phyloP scores from a whole-genome alignment of 2,797 vertebrate genomes.

The Chaenodraco wilsoni region DNA sequence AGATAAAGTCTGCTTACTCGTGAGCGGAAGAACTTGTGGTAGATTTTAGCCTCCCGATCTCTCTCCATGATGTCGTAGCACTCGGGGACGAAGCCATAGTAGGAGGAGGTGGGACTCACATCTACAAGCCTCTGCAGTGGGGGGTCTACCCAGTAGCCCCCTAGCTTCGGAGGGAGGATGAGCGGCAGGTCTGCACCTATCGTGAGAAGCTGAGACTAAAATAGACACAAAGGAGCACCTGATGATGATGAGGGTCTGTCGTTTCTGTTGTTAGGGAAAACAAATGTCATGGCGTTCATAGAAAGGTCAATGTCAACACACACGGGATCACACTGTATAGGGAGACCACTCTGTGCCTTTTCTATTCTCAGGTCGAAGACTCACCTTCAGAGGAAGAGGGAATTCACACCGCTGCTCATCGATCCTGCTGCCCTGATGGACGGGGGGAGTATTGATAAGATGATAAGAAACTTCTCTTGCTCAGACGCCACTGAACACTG shows the following conservation, averaged over 20 bases:
- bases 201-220: conserved; percentile 81
- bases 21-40: conserved; percentile 80
- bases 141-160: conserved; percentile 86
- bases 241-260: conserved; percentile 24
- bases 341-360: background rate
- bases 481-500: conserved; percentile 31
- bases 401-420: conserved; percentile 87
- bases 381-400: conserved; percentile 83
- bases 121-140: conserved; percentile 75
- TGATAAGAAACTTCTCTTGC: conserved; percentile 45
- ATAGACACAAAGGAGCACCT: conserved; percentile 38
- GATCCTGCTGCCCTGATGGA: conserved; percentile 85
- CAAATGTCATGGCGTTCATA: conserved; percentile 20
- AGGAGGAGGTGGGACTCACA: conserved; percentile 76
- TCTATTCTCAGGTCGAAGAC: conserved; percentile 15
- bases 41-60: conserved; percentile 83
- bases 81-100: conserved; percentile 60
- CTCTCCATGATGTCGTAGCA: conserved; percentile 85
- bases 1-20: conserved; percentile 67
- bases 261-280: conserved; percentile 47
- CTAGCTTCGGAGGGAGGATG: conserved; percentile 80
- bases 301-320: conserved; percentile 41
- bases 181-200: conserved; percentile 81
- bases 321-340: conserved; percentile 8
- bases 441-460: conserved; percentile 38